Base-by-base conservation (phyloP, 2,797 vertebrate species). In the Geotria australis region DNA sequence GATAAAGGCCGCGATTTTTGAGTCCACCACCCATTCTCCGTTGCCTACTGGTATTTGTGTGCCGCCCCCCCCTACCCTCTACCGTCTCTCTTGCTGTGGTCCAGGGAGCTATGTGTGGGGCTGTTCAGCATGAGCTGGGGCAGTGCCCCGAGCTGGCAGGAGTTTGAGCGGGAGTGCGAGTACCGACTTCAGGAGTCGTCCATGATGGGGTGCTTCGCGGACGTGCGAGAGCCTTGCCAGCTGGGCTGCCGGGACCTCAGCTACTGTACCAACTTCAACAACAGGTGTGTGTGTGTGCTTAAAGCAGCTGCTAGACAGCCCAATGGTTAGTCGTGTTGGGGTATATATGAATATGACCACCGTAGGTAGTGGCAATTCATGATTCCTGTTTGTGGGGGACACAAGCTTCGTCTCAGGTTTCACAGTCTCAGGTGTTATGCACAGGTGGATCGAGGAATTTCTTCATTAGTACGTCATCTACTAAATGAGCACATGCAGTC, bases 211-310 rank as follows among this genome's bases (percentile, higher is more conserved):
- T 98, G 91, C 68, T 74, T 98, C 69, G 79, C 89, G 46, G 89
- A 96, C 60, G 83, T 98, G 60, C 72, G 85, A 61, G 91, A 98
- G 66, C 89, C 91, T 62, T 96, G 91, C 69, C 91, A 96, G 67
- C 71, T 98, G 63, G 91, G 91, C 72, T 98, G 91, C 72, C 82
- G 80, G 69, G 85, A 84, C 66, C 84, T 98, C 62, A 68, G 69
- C 62, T 98, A 89, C 74, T 98, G 91, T 70, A 89, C 83, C 72
- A 98, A 98, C 78, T 98, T 98, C 75, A 98, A 98, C 73, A 94
- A 93, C 78, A 85, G 91, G 91, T 94, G 69, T 66, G 68, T 46
- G 45, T 8, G 9, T 55, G n/a, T 55, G n/a, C 24, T 15, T 55
- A 47, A 13, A 58, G 46, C 48, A 57, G 47, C 57, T 56, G 47